Evolutionary conservation across 2,888 invertebrate species (phyloP).

Genomic region (Tachystola acroxantha): DNA sequence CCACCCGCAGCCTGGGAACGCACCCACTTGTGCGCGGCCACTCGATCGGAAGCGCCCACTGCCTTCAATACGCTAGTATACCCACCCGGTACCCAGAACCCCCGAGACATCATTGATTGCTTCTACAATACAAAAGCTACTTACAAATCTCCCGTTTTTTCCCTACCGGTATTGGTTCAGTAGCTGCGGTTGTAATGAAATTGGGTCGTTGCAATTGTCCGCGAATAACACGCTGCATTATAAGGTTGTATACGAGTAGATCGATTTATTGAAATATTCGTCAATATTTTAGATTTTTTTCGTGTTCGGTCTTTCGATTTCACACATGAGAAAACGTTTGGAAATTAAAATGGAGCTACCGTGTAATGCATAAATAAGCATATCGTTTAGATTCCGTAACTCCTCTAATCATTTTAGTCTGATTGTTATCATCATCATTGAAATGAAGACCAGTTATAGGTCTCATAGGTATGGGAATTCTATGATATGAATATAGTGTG

Average conservation of each 20-base stretch:
- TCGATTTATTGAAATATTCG: neutral
- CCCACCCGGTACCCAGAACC: constrained; percentile 15
- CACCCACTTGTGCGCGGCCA: constrained; percentile 38
- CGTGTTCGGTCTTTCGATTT: constrained; percentile 32
- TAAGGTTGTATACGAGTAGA: constrained; percentile 6
- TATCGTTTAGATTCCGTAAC: too few species aligned
- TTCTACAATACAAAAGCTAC: constrained; percentile 36
- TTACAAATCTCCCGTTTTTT: constrained; percentile 12
- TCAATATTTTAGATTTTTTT: constrained; percentile 36
- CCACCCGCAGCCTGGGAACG: constrained; percentile 57
- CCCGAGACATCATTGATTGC: constrained; percentile 44
- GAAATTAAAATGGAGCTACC: too few species aligned
- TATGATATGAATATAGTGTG: too few species aligned
- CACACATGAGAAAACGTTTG: neutral
- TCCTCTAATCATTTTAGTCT: too few species aligned
- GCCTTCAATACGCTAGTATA: constrained; percentile 26
- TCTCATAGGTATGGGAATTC: too few species aligned
- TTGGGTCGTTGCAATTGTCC: constrained; percentile 57
- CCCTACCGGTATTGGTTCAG: constrained; percentile 28
- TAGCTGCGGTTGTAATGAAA: constrained; percentile 43
- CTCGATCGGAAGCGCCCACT: constrained; percentile 54
- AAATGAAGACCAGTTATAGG: too few species aligned
- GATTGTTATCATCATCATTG: too few species aligned
- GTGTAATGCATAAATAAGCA: too few species aligned
- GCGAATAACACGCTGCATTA: constrained; percentile 32